These are phyloP conservation scores for Calliphora vicina DNA, from an alignment of 1,140 invertebrate genomes.

Conservation along the genomic window DNA sequence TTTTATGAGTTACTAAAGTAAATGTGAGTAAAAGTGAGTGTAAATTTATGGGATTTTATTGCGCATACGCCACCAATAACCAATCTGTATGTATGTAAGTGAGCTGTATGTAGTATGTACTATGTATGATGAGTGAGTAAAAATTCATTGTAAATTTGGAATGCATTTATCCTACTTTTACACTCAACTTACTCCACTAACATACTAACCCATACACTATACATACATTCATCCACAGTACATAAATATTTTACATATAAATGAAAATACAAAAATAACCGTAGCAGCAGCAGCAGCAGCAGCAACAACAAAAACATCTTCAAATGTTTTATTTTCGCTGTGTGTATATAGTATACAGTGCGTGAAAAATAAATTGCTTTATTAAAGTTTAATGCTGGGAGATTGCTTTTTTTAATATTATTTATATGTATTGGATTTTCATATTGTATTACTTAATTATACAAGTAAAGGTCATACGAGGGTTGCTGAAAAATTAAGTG, in stretches of 20 bases:
- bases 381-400: no score
- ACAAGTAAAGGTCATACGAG: no score
- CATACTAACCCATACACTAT: constrained; percentile 26
- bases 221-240: no score
- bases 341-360: background rate
- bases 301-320: no score
- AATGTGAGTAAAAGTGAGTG: constrained; percentile 24
- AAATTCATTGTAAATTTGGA: background rate
- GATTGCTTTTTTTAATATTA: no score
- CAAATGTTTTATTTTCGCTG: background rate
- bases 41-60: background rate
- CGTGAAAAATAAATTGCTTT: background rate
- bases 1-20: constrained; percentile 25
- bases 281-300: background rate
- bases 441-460: no score
- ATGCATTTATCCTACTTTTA: constrained; percentile 18
- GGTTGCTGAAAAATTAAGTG: no score
- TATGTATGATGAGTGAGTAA: background rate
- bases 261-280: background rate
- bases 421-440: no score
- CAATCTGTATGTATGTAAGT: background rate
- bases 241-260: no score
- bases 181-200: constrained; percentile 26
- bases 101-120: background rate
- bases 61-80: constrained; percentile 21